Percentiles rank a stretch among this genome's conserved stretches.
These are phyloP conservation scores for Epirrhoe tristata DNA, from an alignment of 2,888 invertebrate species.

Conservation along the genomic window DNA sequence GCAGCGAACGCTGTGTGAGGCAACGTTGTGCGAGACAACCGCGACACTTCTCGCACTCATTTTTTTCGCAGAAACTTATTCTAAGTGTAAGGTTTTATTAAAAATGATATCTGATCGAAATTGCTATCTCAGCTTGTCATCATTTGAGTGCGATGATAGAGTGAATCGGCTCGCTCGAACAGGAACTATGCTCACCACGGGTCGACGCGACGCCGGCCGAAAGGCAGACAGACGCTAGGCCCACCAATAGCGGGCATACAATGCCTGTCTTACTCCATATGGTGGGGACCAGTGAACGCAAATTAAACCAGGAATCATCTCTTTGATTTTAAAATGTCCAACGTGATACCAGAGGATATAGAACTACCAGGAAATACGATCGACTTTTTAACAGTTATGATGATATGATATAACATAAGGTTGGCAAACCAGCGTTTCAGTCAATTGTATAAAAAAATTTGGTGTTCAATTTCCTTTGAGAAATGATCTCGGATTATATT, in stretches of 20 bases:
- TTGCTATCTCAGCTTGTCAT: background rate
- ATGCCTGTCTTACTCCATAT: background rate
- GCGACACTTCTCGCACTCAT: conserved; percentile 49
- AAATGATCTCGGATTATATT: no score
- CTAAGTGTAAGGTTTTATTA: no score
- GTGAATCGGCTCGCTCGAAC: conserved; percentile 53
- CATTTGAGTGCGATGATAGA: background rate
- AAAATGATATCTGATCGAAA: background rate
- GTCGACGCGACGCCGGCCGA: conserved; percentile 14
- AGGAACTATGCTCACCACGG: conserved; percentile 38
- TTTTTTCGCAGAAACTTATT: background rate
- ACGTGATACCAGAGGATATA: no score
- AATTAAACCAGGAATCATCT: no score
- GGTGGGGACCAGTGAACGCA: no score
- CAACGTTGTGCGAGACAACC: conserved; percentile 77
- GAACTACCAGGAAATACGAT: no score
- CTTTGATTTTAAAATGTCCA: no score
- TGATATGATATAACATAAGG: no score
- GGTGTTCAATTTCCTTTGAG: no score
- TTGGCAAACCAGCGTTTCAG: no score
- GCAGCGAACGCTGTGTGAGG: conserved; percentile 73
- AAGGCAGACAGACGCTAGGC: conserved; percentile 8
- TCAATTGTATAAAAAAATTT: no score
- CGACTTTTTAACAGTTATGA: no score
- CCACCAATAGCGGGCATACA: conserved; percentile 23